Evolutionary conservation across 2,888 invertebrate genomes (phyloP).

Genomic region (Tryphoninae sp.): DNA sequence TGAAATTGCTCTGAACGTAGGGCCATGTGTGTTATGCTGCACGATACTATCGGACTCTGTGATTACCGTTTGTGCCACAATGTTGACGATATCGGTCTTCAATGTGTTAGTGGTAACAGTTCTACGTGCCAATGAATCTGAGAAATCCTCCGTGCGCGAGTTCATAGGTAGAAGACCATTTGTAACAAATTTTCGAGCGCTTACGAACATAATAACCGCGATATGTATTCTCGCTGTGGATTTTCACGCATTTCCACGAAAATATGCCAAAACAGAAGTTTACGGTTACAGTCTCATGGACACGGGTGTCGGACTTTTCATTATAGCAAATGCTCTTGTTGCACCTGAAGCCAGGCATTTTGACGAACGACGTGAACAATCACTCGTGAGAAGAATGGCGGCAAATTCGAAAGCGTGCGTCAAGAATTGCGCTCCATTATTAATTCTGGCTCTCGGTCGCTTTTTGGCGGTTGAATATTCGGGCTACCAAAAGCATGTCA

Average conservation of each 20-base stretch:
- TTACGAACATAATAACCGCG: constrained; percentile 88
- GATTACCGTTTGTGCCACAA: constrained; percentile 66
- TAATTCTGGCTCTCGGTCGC: constrained; percentile 86
- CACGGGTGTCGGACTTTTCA: constrained; percentile 94
- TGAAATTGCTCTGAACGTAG: constrained; percentile 75
- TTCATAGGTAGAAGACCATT: constrained; percentile 75
- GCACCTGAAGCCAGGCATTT: constrained; percentile 83
- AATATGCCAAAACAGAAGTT: constrained; percentile 93
- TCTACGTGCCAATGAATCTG: constrained; percentile 37
- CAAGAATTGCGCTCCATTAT: constrained; percentile 81
- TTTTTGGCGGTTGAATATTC: constrained; percentile 84
- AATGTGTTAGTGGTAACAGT: constrained; percentile 66
- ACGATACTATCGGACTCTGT: constrained; percentile 75
- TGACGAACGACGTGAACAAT: neutral
- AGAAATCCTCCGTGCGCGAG: constrained; percentile 33
- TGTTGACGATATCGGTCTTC: constrained; percentile 68
- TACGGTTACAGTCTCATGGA: constrained; percentile 97
- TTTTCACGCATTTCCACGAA: constrained; percentile 92
- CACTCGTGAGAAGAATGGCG: constrained; percentile 42
- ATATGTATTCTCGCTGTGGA: constrained; percentile 97
- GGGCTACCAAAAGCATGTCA: constrained; percentile 93
- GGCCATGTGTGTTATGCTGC: constrained; percentile 77
- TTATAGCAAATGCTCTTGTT: constrained; percentile 91
- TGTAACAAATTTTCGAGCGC: constrained; percentile 87
- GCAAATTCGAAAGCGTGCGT: constrained; percentile 72